Conservation (phyloP, 2,113 vertebrate genomes). For the Charadrius vociferus region DNA sequence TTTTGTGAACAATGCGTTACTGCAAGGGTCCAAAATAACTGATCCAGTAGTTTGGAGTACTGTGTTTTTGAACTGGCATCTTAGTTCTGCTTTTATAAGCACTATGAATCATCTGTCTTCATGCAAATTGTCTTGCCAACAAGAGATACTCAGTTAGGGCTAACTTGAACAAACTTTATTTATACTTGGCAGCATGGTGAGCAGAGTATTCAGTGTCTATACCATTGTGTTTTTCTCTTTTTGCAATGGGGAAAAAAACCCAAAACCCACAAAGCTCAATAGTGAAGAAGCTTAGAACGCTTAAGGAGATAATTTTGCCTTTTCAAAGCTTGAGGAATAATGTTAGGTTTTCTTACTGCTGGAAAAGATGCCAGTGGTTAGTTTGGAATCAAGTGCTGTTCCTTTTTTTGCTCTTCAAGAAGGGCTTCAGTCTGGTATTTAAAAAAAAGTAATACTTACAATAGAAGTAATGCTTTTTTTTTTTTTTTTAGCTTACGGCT, state of each 20-base stretch:
- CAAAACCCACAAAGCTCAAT: background rate
- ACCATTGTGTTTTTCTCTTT: slow-evolving; percentile 10
- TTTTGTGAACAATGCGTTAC: background rate
- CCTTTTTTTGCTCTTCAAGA: background rate
- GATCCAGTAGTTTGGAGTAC: background rate
- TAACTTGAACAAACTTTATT: slow-evolving; percentile 12
- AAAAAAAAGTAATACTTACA: background rate
- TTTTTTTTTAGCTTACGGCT: slow-evolving; percentile 29
- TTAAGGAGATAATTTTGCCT: background rate
- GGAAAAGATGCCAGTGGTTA: background rate
- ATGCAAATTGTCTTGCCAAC: background rate
- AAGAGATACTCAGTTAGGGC: slow-evolving; percentile 2
- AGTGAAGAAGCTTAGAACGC: background rate
- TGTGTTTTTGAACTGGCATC: background rate
- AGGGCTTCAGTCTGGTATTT: background rate
- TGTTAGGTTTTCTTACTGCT: background rate
- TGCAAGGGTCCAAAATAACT: slow-evolving; percentile 35
- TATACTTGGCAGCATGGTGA: slow-evolving; percentile 9
- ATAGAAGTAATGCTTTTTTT: background rate
- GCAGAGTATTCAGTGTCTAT: slow-evolving; percentile 43
- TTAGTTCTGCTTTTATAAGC: slow-evolving; percentile 20
- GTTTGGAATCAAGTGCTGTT: background rate
- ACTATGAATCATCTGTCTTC: background rate
- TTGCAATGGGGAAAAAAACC: background rate
- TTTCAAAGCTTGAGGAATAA: slow-evolving; percentile 6